Conservation (phyloP, 2,113 vertebrate genomes). For the Myiopsitta monachus region DNA sequence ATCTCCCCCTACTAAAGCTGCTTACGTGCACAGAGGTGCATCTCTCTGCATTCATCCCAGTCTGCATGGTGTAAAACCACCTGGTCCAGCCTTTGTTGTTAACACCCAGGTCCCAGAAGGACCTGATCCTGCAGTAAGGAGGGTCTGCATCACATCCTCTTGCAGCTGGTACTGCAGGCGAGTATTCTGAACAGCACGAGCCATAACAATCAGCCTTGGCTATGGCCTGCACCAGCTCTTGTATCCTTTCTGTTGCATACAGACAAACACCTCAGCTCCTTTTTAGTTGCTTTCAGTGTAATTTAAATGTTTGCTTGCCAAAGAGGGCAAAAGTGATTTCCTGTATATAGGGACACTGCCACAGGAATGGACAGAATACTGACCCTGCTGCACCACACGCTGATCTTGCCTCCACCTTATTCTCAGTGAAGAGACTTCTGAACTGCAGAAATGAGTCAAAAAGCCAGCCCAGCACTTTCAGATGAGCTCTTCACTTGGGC, state of each 20-base stretch:
- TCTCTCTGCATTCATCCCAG: not conserved
- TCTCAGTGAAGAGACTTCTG: not conserved
- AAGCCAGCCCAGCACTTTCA: not conserved
- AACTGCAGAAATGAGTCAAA: not conserved
- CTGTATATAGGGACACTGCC: not conserved
- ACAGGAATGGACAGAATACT: not conserved
- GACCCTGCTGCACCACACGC: not conserved
- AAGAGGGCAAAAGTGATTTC: not conserved
- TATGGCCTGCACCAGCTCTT: not conserved
- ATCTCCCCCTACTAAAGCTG: not conserved
- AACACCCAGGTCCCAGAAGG: not conserved
- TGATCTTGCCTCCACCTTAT: not conserved
- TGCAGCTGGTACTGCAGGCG: not conserved
- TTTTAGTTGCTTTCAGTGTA: not conserved
- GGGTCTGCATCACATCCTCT: not conserved
- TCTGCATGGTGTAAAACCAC: not conserved
- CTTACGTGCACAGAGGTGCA: not conserved
- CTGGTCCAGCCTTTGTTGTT: not conserved
- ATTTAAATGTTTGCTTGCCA: not conserved
- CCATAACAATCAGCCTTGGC: not conserved
- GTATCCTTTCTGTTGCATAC: not conserved
- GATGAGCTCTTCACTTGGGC: not conserved
- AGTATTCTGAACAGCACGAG: not conserved
- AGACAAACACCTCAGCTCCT: not conserved
- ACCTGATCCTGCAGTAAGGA: not conserved